A percentile compares a stretch with the other conserved stretches of the same genome.
These are phyloP conservation scores for Galeopterus variegatus DNA, from an alignment of 2,113 vertebrate species.

Conservation along the genomic window DNA sequence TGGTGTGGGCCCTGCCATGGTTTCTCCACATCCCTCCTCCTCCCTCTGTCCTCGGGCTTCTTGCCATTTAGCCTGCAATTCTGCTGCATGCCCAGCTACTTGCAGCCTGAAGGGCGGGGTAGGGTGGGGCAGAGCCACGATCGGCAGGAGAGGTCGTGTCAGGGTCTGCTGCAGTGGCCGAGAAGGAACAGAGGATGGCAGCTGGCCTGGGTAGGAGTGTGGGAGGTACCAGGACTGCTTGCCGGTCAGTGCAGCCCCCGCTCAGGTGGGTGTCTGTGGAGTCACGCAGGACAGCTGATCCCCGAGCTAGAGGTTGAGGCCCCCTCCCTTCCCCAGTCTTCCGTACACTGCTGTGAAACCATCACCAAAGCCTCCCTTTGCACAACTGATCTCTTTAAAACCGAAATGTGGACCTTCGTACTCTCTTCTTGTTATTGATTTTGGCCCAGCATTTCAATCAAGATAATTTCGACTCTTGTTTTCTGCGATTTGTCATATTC, in stretches of 20 bases:
- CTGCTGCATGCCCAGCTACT: not conserved
- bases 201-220: too few species aligned
- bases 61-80: not conserved
- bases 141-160: too few species aligned
- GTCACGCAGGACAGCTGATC: not conserved
- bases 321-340: not conserved
- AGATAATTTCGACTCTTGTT: not conserved
- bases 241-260: not conserved
- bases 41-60: not conserved
- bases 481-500: not conserved
- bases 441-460: not conserved
- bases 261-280: not conserved
- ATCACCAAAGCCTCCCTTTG: not conserved
- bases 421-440: not conserved
- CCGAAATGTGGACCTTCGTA: not conserved
- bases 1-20: not conserved
- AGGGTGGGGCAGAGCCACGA: not conserved
- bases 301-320: not conserved
- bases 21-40: not conserved
- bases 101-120: not conserved
- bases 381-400: not conserved
- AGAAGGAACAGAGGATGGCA: too few species aligned
- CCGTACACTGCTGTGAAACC: rapidly evolving
- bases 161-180: rapidly evolving
- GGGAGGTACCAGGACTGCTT: not conserved